phyloP scores from a whole-genome alignment of 2,888 invertebrate species.

The Anoncus sp. region DNA sequence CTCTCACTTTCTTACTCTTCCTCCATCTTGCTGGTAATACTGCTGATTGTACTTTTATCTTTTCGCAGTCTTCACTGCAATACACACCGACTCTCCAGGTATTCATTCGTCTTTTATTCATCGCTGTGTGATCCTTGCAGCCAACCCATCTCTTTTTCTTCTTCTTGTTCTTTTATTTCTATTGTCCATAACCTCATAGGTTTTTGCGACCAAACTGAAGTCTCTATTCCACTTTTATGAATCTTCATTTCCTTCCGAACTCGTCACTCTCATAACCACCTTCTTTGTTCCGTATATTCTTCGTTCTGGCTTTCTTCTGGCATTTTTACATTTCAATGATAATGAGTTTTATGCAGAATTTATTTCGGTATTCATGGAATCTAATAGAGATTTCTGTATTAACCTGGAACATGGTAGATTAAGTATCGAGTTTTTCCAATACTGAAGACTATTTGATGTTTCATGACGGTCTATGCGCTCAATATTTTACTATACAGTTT shows the following conservation, averaged over 20 bases:
- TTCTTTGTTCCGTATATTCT: conserved; percentile 28
- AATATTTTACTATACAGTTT: not conserved
- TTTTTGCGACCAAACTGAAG: conserved; percentile 35
- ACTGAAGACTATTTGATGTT: not conserved
- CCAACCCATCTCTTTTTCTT: conserved; percentile 15
- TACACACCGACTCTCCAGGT: conserved; percentile 34
- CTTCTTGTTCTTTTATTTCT: conserved; percentile 23
- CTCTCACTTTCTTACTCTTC: too few species aligned
- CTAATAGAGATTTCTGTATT: not conserved
- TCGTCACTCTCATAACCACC: conserved; percentile 13
- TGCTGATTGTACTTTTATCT: conserved; percentile 57
- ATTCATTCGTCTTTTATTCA: conserved; percentile 51
- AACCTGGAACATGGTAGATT: not conserved
- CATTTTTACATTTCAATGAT: conserved; percentile 16
- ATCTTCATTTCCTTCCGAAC: conserved; percentile 27
- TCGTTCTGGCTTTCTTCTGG: not conserved
- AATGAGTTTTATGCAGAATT: not conserved
- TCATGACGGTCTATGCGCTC: not conserved
- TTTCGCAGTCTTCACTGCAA: conserved; percentile 24
- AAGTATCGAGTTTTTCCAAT: not conserved
- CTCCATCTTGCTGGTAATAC: conserved; percentile 22
- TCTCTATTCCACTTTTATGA: conserved; percentile 36
- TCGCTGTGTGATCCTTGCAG: conserved; percentile 42
- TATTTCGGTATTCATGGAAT: not conserved
- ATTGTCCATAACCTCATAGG: conserved; percentile 33